phyloP scores from a whole-genome alignment of 2,113 vertebrate genomes.

The Rhegmatorhina hoffmannsi region DNA sequence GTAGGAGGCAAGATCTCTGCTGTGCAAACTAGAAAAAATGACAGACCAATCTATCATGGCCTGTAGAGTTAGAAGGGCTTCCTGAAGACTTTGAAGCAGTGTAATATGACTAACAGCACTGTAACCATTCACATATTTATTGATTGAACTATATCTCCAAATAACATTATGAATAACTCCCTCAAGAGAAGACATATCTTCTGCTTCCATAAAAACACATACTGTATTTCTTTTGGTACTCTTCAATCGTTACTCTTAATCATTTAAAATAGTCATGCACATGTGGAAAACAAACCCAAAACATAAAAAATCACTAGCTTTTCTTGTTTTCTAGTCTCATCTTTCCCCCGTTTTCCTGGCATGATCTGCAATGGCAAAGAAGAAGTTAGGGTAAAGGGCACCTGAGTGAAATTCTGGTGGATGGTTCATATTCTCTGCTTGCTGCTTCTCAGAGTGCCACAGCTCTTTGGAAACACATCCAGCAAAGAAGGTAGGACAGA shows the following conservation, averaged over 20 bases:
- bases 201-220: not conserved
- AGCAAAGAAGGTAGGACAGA: not conserved
- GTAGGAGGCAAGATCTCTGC: not conserved
- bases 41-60: not conserved
- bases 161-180: not conserved
- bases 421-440: not conserved
- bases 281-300: not conserved
- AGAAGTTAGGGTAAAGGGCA: not conserved
- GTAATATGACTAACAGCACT: constrained; percentile 1
- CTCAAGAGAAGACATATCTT: not conserved
- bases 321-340: not conserved
- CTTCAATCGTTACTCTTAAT: not conserved
- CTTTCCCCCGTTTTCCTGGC: fast-evolving
- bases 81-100: not conserved
- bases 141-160: not conserved
- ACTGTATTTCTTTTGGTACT: not conserved
- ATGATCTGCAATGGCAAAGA: not conserved
- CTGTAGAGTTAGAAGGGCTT: not conserved
- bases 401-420: not conserved
- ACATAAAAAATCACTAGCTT: not conserved
- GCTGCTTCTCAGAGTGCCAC: not conserved
- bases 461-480: not conserved
- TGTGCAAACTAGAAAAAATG: not conserved
- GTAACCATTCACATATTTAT: not conserved
- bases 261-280: not conserved